Evolutionary conservation across 2,113 vertebrate species (phyloP).

Genomic region (Hippopotamus amphibius): DNA sequence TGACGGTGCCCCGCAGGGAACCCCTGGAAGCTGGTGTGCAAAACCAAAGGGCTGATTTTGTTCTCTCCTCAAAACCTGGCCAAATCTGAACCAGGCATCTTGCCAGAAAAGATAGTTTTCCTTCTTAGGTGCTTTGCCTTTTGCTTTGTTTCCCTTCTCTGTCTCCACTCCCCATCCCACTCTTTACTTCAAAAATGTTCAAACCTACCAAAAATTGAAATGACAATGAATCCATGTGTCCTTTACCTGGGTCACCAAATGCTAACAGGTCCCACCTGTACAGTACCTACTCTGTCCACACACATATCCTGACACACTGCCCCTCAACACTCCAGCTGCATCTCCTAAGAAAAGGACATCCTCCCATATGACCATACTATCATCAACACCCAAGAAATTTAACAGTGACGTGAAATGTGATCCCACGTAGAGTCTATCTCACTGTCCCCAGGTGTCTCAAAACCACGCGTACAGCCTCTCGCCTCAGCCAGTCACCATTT

Average conservation of each 20-base stretch:
- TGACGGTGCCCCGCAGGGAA: neutral
- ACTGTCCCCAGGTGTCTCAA: accelerated
- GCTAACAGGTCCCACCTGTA: neutral
- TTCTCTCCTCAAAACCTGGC: neutral
- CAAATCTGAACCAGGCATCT: neutral
- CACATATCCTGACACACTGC: neutral
- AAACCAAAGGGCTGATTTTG: neutral
- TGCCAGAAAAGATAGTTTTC: neutral
- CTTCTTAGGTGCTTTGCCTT: neutral
- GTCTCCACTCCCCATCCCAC: no score
- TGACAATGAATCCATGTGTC: neutral
- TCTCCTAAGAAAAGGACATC: neutral
- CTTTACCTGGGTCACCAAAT: neutral
- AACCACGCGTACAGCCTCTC: accelerated
- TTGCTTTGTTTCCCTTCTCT: neutral
- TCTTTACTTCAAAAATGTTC: neutral
- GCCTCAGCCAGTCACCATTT: accelerated
- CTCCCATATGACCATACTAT: neutral
- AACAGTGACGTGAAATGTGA: no score
- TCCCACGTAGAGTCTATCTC: neutral
- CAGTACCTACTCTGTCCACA: neutral
- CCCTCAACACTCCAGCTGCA: neutral
- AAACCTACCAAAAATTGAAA: neutral
- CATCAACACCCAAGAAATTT: neutral
- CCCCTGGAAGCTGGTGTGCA: neutral